Conservation (phyloP, 2,888 invertebrate species). For the Harmothoe impar region DNA sequence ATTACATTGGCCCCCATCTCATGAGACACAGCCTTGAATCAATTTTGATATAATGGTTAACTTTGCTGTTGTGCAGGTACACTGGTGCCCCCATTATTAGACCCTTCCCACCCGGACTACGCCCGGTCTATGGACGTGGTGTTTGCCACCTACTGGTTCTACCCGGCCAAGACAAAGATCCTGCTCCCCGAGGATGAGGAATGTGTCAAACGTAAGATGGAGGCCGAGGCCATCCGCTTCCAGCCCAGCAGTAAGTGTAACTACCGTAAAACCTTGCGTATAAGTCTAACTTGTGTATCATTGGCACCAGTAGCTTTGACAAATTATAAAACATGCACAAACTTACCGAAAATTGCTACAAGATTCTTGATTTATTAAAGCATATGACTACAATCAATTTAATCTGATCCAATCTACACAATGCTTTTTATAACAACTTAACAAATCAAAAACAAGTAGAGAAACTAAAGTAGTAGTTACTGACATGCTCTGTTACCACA, state of each 20-base stretch:
- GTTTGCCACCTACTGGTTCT: constrained; percentile 90
- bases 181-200: constrained; percentile 87
- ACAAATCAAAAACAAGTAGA: too few species aligned
- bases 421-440: too few species aligned
- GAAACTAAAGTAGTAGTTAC: too few species aligned
- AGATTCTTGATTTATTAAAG: too few species aligned
- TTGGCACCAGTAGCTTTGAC: background rate
- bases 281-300: background rate
- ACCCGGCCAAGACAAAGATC: constrained; percentile 85
- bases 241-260: constrained; percentile 80
- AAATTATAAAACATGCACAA: too few species aligned
- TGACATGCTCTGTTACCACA: constrained; percentile 68
- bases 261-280: too few species aligned
- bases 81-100: constrained; percentile 83
- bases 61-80: constrained; percentile 80
- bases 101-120: constrained; percentile 80
- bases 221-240: constrained; percentile 81
- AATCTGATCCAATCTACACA: too few species aligned
- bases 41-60: too few species aligned
- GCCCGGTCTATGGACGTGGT: constrained; percentile 86
- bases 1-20: too few species aligned
- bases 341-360: too few species aligned
- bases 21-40: too few species aligned
- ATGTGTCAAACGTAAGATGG: constrained; percentile 87
- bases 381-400: too few species aligned